These are phyloP conservation scores for Semaprochilodus insignis DNA, from an alignment of 2,797 vertebrate genomes.

Conservation along the genomic window DNA sequence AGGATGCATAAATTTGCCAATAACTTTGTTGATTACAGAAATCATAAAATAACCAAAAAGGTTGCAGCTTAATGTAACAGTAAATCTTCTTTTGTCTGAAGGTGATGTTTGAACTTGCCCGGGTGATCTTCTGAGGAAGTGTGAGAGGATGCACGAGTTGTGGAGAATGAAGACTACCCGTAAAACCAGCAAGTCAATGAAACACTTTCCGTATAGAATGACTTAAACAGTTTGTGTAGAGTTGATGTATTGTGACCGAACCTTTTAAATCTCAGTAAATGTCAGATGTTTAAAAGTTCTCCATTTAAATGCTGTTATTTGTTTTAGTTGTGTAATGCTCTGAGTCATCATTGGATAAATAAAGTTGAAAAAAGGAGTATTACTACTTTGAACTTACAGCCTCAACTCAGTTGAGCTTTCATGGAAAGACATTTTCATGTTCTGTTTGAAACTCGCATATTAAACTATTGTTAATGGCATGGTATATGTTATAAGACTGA, in stretches of 20 bases:
- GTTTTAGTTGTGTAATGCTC: not conserved
- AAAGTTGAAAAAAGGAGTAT: not conserved
- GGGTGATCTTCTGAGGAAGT: constrained; percentile 87
- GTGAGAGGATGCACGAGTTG: not conserved
- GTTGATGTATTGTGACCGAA: not conserved
- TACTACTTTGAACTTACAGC: not conserved
- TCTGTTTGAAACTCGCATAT: not conserved
- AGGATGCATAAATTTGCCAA: too few species aligned
- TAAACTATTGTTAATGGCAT: not conserved
- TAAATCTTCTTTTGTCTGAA: constrained; percentile 65
- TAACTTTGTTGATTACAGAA: too few species aligned
- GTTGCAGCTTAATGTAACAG: not conserved
- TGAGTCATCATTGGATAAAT: not conserved
- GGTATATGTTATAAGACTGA: too few species aligned
- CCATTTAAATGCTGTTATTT: not conserved
- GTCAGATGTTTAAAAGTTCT: not conserved
- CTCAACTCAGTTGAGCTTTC: not conserved
- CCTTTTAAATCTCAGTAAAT: not conserved
- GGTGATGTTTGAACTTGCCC: constrained; percentile 96
- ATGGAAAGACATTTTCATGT: not conserved
- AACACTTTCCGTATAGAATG: not conserved
- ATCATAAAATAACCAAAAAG: not conserved
- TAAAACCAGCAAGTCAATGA: constrained; percentile 11
- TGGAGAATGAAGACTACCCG: not conserved
- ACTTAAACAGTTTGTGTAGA: not conserved